phyloP scores from a whole-genome alignment of 2,888 invertebrate genomes.

The Ommatoiulus sabulosus region DNA sequence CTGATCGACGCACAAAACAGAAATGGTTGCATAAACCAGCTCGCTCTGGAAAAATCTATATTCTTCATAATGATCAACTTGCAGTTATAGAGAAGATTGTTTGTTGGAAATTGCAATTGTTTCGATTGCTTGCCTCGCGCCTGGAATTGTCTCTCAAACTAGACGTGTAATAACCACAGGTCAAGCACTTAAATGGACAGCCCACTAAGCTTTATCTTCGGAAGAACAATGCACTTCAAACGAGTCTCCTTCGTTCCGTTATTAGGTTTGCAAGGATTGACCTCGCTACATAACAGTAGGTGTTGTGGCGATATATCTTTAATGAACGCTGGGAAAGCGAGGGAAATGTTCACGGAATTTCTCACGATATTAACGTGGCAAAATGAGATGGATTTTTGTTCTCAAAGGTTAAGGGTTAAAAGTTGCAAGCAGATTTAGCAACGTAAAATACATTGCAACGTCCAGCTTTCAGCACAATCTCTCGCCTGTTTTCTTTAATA shows the following conservation, averaged over 20 bases:
- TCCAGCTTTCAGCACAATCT: not conserved
- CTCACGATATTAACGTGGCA: not conserved
- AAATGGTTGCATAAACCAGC: not conserved
- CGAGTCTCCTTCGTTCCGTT: not conserved
- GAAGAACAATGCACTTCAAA: constrained; percentile 15
- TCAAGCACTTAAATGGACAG: constrained; percentile 45
- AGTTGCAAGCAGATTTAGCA: not conserved
- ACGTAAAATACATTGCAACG: not conserved
- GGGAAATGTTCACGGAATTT: not conserved
- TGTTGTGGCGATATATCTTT: not conserved
- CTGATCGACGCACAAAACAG: constrained; percentile 4
- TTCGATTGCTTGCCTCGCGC: constrained; percentile 16
- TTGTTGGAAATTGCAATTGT: constrained; percentile 45
- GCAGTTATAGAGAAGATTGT: constrained; percentile 48
- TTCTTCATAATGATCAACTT: constrained; percentile 37
- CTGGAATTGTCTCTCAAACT: constrained; percentile 37
- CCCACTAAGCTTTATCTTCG: constrained; percentile 15
- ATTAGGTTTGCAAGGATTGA: constrained; percentile 45
- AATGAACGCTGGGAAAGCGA: not conserved
- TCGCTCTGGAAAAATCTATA: not conserved
- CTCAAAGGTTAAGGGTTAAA: not conserved
- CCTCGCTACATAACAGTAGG: not conserved
- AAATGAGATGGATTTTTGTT: no score
- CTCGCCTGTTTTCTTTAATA: not conserved
- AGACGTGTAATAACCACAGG: constrained; percentile 33